Percentiles rank a stretch among this genome's conserved stretches.
phyloP scores from a whole-genome alignment of 1,140 invertebrate genomes.

The Vanessa tameamea region DNA sequence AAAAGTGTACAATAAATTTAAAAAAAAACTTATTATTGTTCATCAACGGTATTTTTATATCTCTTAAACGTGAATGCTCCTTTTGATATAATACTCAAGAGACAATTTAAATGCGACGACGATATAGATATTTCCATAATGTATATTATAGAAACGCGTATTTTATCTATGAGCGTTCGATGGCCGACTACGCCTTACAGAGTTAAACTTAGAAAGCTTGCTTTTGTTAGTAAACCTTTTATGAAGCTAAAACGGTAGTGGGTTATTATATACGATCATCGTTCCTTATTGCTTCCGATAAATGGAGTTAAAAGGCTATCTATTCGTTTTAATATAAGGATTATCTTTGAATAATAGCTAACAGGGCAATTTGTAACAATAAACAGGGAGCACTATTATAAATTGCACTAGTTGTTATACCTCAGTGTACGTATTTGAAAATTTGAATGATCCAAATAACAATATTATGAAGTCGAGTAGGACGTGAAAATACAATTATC shows the following conservation, averaged over 20 bases:
- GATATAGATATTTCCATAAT: not conserved
- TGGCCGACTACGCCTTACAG: conserved; percentile 22
- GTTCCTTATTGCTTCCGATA: conserved; percentile 36
- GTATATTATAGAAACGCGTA: conserved; percentile 1
- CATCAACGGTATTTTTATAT: not conserved
- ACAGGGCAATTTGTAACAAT: conserved; percentile 26
- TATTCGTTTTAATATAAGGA: conserved; percentile 37
- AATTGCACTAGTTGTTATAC: not conserved
- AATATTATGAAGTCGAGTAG: not conserved
- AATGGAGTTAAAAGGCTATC: conserved; percentile 37
- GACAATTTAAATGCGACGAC: not conserved
- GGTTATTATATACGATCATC: conserved; percentile 35
- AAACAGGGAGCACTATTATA: conserved; percentile 5
- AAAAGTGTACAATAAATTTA: conserved; percentile 2
- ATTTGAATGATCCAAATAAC: conserved; percentile 3
- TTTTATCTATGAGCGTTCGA: conserved; percentile 23
- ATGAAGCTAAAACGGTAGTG: conserved; percentile 36
- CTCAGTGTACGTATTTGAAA: not conserved
- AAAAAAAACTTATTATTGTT: not conserved
- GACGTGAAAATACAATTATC: not conserved
- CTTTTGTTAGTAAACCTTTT: conserved; percentile 41
- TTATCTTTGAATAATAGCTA: conserved; percentile 33
- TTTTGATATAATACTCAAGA: not conserved
- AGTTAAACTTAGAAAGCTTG: conserved; percentile 37
- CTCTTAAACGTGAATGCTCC: not conserved